Evolutionary conservation across 30 jellyfish, hydroid and myxozoan genomes (phyloP).

Genomic region (Nemopilema nomurai): DNA sequence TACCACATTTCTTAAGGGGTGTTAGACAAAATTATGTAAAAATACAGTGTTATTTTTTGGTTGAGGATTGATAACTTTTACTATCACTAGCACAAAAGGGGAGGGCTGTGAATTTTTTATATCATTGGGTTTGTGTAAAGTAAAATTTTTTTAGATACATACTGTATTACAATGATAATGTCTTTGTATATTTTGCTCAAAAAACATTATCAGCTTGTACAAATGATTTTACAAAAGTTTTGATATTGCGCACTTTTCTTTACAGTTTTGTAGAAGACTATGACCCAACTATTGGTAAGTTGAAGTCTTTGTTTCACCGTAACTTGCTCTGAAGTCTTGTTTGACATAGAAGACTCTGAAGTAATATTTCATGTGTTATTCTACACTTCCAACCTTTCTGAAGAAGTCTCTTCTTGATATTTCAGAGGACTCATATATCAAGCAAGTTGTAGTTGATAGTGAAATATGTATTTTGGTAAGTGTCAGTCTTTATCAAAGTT

Average conservation of each 20-base stretch:
- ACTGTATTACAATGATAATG: too few species aligned
- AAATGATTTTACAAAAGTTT: not conserved
- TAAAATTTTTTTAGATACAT: too few species aligned
- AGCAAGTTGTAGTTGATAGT: slow-evolving; percentile 99
- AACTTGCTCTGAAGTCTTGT: not conserved
- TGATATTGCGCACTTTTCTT: slow-evolving; percentile 1
- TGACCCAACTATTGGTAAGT: slow-evolving; percentile 98
- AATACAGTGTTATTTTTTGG: too few species aligned
- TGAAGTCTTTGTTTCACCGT: not conserved
- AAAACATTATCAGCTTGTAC: not conserved
- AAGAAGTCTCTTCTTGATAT: not conserved
- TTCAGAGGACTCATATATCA: slow-evolving; percentile 96
- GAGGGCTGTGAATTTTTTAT: too few species aligned
- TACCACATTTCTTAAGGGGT: too few species aligned
- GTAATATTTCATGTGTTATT: too few species aligned
- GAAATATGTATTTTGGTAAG: slow-evolving; percentile 96
- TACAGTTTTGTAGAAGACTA: slow-evolving; percentile 98
- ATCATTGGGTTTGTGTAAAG: too few species aligned
- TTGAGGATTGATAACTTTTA: too few species aligned
- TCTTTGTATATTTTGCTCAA: not conserved
- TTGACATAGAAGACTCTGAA: not conserved
- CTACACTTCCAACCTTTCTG: not conserved
- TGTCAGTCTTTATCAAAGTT: not conserved
- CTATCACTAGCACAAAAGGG: too few species aligned
- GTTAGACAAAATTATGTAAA: too few species aligned